Evolutionary conservation across 2,888 invertebrate genomes (phyloP).

Genomic region (Nineta flava): DNA sequence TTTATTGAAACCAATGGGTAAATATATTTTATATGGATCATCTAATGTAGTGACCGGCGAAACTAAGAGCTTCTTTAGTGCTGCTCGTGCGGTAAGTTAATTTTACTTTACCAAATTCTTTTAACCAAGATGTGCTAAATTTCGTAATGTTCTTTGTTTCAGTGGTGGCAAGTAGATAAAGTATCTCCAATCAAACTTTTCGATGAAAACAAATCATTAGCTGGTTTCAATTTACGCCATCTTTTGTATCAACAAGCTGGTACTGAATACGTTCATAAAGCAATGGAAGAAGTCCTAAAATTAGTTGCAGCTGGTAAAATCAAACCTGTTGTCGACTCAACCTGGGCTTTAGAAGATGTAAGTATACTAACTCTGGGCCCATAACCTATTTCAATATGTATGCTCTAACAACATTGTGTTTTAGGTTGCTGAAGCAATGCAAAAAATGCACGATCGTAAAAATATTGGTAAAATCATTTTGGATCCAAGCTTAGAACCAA

Average conservation of each 20-base stretch:
- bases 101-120: no score
- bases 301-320: slow-evolving; percentile 66
- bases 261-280: slow-evolving; percentile 49
- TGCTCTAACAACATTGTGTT: slow-evolving; percentile 7
- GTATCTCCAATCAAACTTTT: slow-evolving; percentile 75
- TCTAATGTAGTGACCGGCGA: slow-evolving; percentile 82
- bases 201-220: slow-evolving; percentile 73
- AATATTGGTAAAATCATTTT: slow-evolving; percentile 78
- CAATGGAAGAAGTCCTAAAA: slow-evolving; percentile 55
- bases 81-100: slow-evolving; percentile 68
- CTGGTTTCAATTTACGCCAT: slow-evolving; percentile 70
- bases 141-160: slow-evolving; percentile 15
- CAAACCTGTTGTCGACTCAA: slow-evolving; percentile 68
- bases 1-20: slow-evolving; percentile 74
- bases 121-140: not conserved
- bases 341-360: slow-evolving; percentile 78
- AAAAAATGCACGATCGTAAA: slow-evolving; percentile 82
- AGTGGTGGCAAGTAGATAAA: slow-evolving; percentile 92
- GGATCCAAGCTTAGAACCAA: slow-evolving; percentile 64
- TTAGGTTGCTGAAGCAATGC: slow-evolving; percentile 78
- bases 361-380: slow-evolving; percentile 21
- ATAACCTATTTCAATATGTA: not conserved
- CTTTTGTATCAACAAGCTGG: slow-evolving; percentile 65
- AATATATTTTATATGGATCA: slow-evolving; percentile 75
- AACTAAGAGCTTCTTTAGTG: slow-evolving; percentile 81